Evolutionary conservation across 2,113 vertebrate genomes (phyloP), one percentile per base, ranked within the genome.

Genomic region (Vulpes vulpes): DNA sequence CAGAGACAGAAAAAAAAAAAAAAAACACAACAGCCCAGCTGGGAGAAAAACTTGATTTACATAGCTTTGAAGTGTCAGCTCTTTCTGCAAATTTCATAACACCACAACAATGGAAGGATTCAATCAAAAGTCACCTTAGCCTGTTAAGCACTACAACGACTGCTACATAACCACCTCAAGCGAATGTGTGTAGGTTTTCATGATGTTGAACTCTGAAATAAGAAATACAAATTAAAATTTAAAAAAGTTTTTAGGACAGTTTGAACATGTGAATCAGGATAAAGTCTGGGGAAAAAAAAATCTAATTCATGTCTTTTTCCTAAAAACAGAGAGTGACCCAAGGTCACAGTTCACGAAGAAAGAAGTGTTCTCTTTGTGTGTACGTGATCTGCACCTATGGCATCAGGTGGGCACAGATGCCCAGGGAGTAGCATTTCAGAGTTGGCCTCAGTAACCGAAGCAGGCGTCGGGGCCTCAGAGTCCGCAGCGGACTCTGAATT

Each of bases 81-180:
- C 51, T 84, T 43, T 94, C 83, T 92, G n/a, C 85, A 83, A 89
- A 43, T 79, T 84, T 93, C 73, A 53, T 62, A 35, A 60, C 17
- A 11, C 9, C 2, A 14, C 35, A 17, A 92, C 81, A 62, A 78
- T 35, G 55, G 49, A 80, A 74, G 5, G 1, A 62, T 78, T 83
- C 30, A 49, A 17, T 43, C 49, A 91, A 65, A 93, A 95, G 19
- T 65, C 10, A 17, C 64, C 22, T 23, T 57, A 69, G 19, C 4
- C 30, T 65, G 67, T 9, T n/a, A 65, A 83, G 79, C 60, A 93
- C 60, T 76, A 43, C 23, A 14, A 71, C 23, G 17, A 65, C 19
- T 43, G 27, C 20, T 38, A 49, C 5, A 3, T 23, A 80, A 69
- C 38, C 8, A 71, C 32, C 87, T 62, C 89, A 74, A 57, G 43